Percentiles rank a stretch among this genome's conserved stretches.
Evolutionary conservation across 1,140 invertebrate genomes (phyloP).

Genomic region (Gyrodactylus salaris): DNA sequence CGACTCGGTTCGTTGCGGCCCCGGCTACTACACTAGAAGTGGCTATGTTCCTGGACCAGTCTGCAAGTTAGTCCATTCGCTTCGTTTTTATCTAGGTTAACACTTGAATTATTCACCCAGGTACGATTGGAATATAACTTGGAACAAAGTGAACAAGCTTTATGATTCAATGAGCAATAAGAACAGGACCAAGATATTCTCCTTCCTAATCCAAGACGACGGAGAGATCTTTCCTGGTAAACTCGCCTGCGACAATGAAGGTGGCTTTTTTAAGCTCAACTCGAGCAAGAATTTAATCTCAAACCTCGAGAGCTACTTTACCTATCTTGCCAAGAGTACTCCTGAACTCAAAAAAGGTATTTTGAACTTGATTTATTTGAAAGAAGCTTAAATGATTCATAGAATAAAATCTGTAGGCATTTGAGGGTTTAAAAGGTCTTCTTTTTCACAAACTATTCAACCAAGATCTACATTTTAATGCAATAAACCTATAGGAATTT

Average conservation of each 20-base stretch:
- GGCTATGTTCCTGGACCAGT: constrained; percentile 23
- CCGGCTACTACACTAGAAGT: constrained; percentile 22
- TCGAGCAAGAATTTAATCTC: constrained; percentile 21
- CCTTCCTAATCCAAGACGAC: constrained; percentile 21
- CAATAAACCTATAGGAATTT: too few species aligned
- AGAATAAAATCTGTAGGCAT: too few species aligned
- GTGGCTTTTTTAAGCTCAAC: constrained; percentile 17
- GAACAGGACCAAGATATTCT: constrained; percentile 17
- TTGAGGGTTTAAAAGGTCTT: too few species aligned
- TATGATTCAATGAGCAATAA: too few species aligned
- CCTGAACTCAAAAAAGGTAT: constrained; percentile 12
- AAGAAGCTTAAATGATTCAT: too few species aligned
- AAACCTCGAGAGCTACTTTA: constrained; percentile 22
- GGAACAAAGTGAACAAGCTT: not conserved
- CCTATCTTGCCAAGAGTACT: constrained; percentile 18
- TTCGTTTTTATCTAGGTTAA: not conserved
- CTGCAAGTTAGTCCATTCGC: constrained; percentile 13
- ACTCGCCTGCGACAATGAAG: constrained; percentile 17
- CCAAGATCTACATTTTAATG: too few species aligned
- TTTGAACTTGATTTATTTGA: too few species aligned
- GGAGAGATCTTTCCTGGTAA: constrained; percentile 20
- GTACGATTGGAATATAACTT: not conserved
- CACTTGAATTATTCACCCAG: not conserved
- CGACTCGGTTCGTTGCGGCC: constrained; percentile 21
- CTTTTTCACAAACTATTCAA: too few species aligned